A percentile compares a stretch with the other conserved stretches of the same genome.
Conservation (phyloP, 2,113 vertebrate species). For the Ophthalmotilapia sp. region DNA sequence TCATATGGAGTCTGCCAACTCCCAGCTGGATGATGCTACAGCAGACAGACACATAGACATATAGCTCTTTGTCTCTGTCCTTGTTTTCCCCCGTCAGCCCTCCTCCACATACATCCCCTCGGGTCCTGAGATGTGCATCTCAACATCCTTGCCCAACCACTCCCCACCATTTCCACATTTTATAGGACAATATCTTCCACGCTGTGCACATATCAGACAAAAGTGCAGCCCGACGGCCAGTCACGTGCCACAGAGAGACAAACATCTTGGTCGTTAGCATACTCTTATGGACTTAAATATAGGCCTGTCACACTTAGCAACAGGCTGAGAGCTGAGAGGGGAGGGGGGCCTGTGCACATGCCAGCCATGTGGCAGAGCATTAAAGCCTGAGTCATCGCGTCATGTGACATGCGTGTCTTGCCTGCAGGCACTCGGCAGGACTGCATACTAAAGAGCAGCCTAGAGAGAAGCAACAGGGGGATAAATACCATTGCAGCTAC, state of each 20-base stretch:
- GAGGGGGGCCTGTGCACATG: background rate
- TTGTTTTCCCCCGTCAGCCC: background rate
- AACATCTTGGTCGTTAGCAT: background rate
- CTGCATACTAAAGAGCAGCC: slow-evolving; percentile 21
- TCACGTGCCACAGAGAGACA: slow-evolving; percentile 15
- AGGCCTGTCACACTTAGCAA: background rate
- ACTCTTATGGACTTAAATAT: background rate
- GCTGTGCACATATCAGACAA: slow-evolving; percentile 43
- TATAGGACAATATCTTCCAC: slow-evolving; percentile 41
- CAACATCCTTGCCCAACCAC: background rate
- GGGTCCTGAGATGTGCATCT: slow-evolving; percentile 1
- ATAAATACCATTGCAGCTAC: slow-evolving; percentile 13
- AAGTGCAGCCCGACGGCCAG: slow-evolving; percentile 37
- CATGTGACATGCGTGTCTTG: slow-evolving; percentile 36
- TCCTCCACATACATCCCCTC: background rate
- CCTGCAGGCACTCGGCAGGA: slow-evolving; percentile 36
- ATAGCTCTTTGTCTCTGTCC: background rate
- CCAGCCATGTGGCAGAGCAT: slow-evolving; percentile 52
- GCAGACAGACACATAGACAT: background rate
- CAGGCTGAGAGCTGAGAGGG: background rate
- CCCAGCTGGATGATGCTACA: slow-evolving; percentile 6
- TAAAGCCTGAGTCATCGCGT: slow-evolving; percentile 64
- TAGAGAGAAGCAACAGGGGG: slow-evolving; percentile 37
- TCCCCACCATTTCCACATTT: background rate
- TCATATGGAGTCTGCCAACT: background rate